These are phyloP conservation scores for Ctenosaura bakeri DNA, from an alignment of 2,797 vertebrate species.

Conservation along the genomic window DNA sequence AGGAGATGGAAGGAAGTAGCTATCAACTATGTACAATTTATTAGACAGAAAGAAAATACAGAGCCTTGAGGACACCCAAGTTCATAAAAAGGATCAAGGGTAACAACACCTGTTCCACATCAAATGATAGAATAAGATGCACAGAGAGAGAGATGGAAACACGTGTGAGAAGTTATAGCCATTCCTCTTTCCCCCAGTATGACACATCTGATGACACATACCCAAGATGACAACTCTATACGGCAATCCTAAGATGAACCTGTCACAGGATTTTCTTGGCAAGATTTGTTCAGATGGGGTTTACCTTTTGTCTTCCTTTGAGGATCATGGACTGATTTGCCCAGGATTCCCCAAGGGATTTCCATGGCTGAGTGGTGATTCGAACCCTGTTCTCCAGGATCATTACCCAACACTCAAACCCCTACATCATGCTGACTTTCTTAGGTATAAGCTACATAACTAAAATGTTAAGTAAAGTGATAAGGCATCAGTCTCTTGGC, in stretches of 20 bases:
- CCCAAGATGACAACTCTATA: no score
- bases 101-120: background rate
- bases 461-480: background rate
- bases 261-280: no score
- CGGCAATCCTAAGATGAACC: no score
- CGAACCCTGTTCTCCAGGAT: no score
- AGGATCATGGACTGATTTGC: no score
- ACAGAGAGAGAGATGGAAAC: background rate
- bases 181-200: background rate
- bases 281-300: no score
- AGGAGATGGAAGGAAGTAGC: background rate
- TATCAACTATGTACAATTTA: background rate
- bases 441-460: background rate
- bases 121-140: background rate
- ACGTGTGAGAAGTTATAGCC: background rate
- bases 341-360: no score
- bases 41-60: background rate
- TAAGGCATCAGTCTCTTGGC: background rate
- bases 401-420: no score
- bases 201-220: background rate
- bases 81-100: background rate
- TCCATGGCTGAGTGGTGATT: no score
- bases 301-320: no score
- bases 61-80: background rate
- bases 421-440: no score